Evolutionary conservation across 2,113 vertebrate genomes (phyloP).

Genomic region (Pogona vitticeps): DNA sequence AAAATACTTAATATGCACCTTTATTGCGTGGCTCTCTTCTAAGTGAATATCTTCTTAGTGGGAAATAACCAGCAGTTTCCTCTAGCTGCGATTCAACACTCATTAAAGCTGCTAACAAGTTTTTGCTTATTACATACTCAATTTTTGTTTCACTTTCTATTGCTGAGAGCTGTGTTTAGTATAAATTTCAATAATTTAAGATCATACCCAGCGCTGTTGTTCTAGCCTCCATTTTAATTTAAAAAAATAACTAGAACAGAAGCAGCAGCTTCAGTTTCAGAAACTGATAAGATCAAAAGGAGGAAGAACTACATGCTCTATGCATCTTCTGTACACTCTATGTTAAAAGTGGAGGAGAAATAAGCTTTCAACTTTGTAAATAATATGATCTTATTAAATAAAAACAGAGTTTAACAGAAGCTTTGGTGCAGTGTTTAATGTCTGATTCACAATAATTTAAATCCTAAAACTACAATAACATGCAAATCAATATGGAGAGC

Average conservation of each 20-base stretch:
- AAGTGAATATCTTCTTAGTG: slow-evolving; percentile 55
- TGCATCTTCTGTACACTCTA: too few species aligned
- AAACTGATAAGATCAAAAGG: neutral
- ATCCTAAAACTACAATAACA: neutral
- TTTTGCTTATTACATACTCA: slow-evolving; percentile 60
- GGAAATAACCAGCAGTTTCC: slow-evolving; percentile 50
- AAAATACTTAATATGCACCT: slow-evolving; percentile 36
- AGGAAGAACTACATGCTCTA: neutral
- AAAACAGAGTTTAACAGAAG: neutral
- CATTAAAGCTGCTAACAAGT: slow-evolving; percentile 61
- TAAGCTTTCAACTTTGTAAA: neutral
- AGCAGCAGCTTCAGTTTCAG: neutral
- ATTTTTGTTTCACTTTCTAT: slow-evolving; percentile 59
- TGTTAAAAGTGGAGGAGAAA: neutral
- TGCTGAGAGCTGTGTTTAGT: slow-evolving; percentile 52
- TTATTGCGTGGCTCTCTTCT: slow-evolving; percentile 42
- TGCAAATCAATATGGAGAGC: neutral
- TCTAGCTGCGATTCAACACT: slow-evolving; percentile 61
- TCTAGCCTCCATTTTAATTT: slow-evolving; percentile 12
- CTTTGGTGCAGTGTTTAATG: neutral
- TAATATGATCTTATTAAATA: neutral
- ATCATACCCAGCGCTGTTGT: slow-evolving; percentile 8
- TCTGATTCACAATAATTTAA: neutral
- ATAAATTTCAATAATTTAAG: slow-evolving; percentile 58
- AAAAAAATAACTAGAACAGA: neutral